Evolutionary conservation across 2,888 invertebrate species (phyloP), one percentile per base, ranked within the genome.

Genomic region (Euzetes globulus): DNA sequence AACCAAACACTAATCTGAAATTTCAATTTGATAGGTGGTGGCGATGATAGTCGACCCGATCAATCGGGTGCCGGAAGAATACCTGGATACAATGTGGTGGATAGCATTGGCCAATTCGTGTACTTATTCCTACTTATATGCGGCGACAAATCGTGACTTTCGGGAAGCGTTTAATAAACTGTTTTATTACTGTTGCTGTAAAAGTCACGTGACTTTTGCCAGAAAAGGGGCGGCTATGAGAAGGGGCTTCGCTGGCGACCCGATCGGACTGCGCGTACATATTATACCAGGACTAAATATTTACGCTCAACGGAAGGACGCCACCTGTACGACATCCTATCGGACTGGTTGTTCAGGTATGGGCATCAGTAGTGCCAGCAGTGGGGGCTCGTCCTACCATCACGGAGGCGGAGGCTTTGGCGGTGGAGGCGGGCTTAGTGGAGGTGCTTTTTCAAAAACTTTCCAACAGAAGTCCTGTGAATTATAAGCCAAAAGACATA

Each of bases 131-230:
- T 84, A 88, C 27, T 80, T 90, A 50, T 88, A 88, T 81, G 87
- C 88, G 79, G 82, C 87, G 5, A 83, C 87, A n/a, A 88, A 90
- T 80, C 84, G 85, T 11, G 87, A 88, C 80, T 91, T 91, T 80
- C 85, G 90, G 50, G 86, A 86, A 75, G 89, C 90, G 7, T 91
- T 89, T 81, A 84, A 88, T 17, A 88, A 88, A 80, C 83, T 91
- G 11, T 91, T 90, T 80, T 88, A 89, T 80, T 91, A 91, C 80
- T 91, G 90, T 80, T 91, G 88, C 81, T 91, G 90, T 83, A 91
- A 91, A 82, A 90, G 88, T 11, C 88, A 89, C 6, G 88, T 88
- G 29, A 87, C 89, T 1, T 88, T 88, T 78, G 86, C 87, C 29
- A 76, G 80, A 25, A 77, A 80, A 37, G 78, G 75, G 25, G 82